A percentile compares a stretch with the other conserved stretches of the same genome.
These are phyloP conservation scores for Rhagonycha fulva DNA, from an alignment of 2,888 invertebrate genomes.

Conservation along the genomic window DNA sequence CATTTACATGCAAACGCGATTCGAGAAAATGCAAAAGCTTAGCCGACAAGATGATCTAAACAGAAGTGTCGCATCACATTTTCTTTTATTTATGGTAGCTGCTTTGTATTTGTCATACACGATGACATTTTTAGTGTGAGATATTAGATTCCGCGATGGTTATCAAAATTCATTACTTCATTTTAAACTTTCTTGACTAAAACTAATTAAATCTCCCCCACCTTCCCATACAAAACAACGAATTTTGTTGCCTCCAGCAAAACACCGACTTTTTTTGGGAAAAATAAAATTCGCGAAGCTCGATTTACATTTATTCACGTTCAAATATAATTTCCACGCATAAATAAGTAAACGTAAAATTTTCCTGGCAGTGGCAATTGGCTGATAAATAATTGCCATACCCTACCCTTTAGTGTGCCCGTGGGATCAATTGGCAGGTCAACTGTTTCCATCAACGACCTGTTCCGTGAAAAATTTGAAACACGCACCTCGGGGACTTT, in stretches of 20 bases:
- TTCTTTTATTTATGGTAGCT: constrained; percentile 44
- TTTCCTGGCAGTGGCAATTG: constrained; percentile 13
- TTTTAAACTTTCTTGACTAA: not conserved
- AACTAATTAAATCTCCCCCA: not conserved
- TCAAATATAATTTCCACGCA: not conserved
- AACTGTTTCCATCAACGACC: constrained; percentile 46
- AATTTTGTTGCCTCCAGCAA: no score
- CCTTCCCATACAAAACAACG: not conserved
- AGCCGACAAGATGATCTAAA: constrained; percentile 40
- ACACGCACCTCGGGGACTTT: constrained; percentile 7
- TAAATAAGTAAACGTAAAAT: constrained; percentile 4
- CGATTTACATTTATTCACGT: not conserved
- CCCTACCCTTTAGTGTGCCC: constrained; percentile 38
- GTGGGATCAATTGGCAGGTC: constrained; percentile 44
- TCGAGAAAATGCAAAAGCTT: constrained; percentile 54
- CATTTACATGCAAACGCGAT: constrained; percentile 63
- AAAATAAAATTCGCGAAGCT: not conserved
- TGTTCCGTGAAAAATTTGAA: constrained; percentile 22
- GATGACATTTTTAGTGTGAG: constrained; percentile 10
- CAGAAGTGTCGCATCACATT: constrained; percentile 48
- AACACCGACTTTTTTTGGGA: no score
- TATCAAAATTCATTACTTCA: constrained; percentile 16
- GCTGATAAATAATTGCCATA: constrained; percentile 23
- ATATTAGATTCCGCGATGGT: constrained; percentile 8
- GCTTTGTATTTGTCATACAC: constrained; percentile 26